These are phyloP conservation scores for Drosophila pandora DNA, from an alignment of 1,140 invertebrate genomes.

Conservation along the genomic window DNA sequence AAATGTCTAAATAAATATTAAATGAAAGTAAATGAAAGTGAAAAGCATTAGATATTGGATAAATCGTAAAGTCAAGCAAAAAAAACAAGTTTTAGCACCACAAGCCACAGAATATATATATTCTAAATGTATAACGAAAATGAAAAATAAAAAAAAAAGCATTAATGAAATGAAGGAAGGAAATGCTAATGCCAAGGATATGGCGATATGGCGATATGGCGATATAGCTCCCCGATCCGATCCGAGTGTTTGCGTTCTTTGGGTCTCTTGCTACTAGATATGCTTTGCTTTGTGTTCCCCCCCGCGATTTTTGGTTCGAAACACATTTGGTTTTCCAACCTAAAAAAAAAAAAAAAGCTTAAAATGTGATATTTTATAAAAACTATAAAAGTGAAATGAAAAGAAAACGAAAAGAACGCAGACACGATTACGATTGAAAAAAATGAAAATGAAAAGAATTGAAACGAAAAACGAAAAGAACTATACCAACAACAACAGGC, in stretches of 20 bases:
- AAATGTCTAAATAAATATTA: constrained; percentile 74
- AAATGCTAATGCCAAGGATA: neutral
- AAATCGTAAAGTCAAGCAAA: constrained; percentile 49
- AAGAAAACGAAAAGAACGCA: constrained; percentile 44
- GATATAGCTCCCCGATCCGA: neutral
- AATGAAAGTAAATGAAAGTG: constrained; percentile 27
- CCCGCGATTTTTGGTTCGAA: constrained; percentile 33
- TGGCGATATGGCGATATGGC: too few relatives aligned
- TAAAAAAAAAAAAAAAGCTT: constrained; percentile 67
- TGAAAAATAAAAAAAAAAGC: constrained; percentile 5
- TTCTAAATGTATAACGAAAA: constrained; percentile 36
- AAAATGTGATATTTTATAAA: constrained; percentile 83
- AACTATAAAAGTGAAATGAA: constrained; percentile 53
- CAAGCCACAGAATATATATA: constrained; percentile 27
- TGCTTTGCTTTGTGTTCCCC: constrained; percentile 31
- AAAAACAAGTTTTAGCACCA: constrained; percentile 38
- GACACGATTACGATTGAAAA: constrained; percentile 3
- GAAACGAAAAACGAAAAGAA: constrained; percentile 5
- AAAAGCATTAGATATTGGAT: constrained; percentile 47
- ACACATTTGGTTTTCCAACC: constrained; percentile 37
- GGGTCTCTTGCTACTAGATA: constrained; percentile 29
- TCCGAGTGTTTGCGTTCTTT: constrained; percentile 34
- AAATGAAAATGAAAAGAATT: constrained; percentile 3
- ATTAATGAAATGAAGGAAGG: neutral
- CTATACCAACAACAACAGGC: constrained; percentile 35